Base-by-base conservation (phyloP, 2,888 invertebrate species). In the Mycalesis mineus region DNA sequence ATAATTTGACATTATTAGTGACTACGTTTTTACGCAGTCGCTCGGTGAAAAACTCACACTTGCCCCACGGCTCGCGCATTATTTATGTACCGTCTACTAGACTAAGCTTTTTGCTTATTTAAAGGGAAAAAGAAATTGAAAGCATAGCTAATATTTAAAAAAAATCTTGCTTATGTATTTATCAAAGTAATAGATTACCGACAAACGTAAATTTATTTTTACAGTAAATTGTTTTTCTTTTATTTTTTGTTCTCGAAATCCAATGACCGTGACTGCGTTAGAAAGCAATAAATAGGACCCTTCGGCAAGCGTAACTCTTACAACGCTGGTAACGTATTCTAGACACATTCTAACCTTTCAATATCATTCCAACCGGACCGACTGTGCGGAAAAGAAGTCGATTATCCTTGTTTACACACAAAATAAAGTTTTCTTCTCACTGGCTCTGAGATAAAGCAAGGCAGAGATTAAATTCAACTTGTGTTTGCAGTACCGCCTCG, bases 391-490 rank as follows among this genome's bases (percentile, higher is more conserved):
- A 82, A 66, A 65, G 74, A 72, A 79, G 74, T 73, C 78, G 77
- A 83, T 83, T 82, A 82, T 77, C 80, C 80, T 76, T 87, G 84
- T 88, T 86, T 86, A 82, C 87, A 76, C 74, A 82, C 79, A 80
- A 80, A 86, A 86, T 84, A 84, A 85, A 87, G 82, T 85, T 87
- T 86, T 83, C 82, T 82, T 84, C 80, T 80, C 84, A 83, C 82
- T 84, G 82, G 75, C 72, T 75, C 65, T 65, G 66, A 81, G 78
- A 84, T 84, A 84, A 84, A 84, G 78, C 76, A 74, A 73, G 70
- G 74, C 77, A 81, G 74, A 83, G 85, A 88, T 88, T 88, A 86
- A 86, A 87, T 82, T 79, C 78, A 76, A 78, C 70, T 73, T 75
- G 75, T 88, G 79, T 88, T 87, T 88, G 80, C 81, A 67, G 68